Base-by-base conservation (phyloP, 1,140 invertebrate species). In the Cydia strobilella region DNA sequence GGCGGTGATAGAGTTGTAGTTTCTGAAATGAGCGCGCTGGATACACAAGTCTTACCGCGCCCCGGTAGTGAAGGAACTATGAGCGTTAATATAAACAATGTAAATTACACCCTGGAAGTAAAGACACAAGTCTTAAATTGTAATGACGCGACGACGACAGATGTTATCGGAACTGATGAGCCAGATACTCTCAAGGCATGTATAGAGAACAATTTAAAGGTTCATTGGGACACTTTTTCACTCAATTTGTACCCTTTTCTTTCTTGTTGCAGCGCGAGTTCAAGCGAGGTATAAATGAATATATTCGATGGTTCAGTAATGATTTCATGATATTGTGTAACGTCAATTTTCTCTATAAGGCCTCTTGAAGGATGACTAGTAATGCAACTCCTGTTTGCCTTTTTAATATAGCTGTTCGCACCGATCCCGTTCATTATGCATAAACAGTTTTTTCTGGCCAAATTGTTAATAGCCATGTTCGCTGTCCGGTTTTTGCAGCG, bases 1-100 rank as follows among this genome's bases (percentile, higher is more conserved):
- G 81, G 81, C 83, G 78, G 83, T 84, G 87, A 89, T 84, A 87
- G 84, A 88, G 86, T 87, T 89, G 81, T 91, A 83, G 80, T 87
- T 87, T 79, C 80, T 80, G 84, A 85, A 86, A 75, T 82, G 79
- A 82, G 76, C 81, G 81, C 74, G 77, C 76, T 75, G 81, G 80
- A 80, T 82, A 82, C 81, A 84, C 79, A 82, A 79, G 79, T 81
- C 83, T 80, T 77, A 86, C 80, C 80, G 75, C 76, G 80, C 81
- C 78, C 76, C 54, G 77, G 79, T 54, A 75, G 79, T 65, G 78
- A 84, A 82, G 75, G 78, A 76, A 81, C 63, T 76, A 84, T 79
- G 77, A 79, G 54, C 69, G 13, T 13, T 4, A 72, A 73, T 74
- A 73, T 73, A 78, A 82, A 80, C 74, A 82, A 82, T 75, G 54